Conservation (phyloP, 2,113 vertebrate species). For the Siniperca chuatsi region DNA sequence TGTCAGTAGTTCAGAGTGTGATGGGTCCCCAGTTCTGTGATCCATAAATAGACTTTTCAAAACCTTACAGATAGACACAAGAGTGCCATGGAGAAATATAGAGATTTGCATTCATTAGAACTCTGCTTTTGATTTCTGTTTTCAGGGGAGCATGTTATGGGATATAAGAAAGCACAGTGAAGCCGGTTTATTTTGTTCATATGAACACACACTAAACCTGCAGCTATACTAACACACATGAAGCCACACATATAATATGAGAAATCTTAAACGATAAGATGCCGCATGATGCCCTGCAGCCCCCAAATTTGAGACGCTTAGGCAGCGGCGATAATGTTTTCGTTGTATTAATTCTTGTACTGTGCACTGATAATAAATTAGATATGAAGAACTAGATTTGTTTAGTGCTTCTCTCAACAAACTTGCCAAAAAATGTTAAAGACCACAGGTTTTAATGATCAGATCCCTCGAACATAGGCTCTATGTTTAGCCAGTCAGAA, state of each 20-base stretch:
- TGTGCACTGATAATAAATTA: background rate
- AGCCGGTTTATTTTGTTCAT: background rate
- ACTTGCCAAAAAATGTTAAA: background rate
- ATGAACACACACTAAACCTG: background rate
- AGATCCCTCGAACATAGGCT: background rate
- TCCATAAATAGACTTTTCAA: slow-evolving; percentile 69
- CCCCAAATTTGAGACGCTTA: background rate
- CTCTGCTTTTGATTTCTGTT: slow-evolving; percentile 29
- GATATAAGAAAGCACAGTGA: background rate
- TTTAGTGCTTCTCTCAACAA: background rate
- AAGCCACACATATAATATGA: background rate
- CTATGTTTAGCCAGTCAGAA: background rate
- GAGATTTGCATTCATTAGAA: slow-evolving; percentile 54
- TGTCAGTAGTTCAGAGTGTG: slow-evolving; percentile 51
- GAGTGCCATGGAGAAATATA: slow-evolving; percentile 24
- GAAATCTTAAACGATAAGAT: background rate
- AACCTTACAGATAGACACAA: slow-evolving; percentile 29
- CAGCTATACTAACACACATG: background rate
- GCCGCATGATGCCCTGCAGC: slow-evolving; percentile 12
- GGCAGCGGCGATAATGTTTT: background rate
- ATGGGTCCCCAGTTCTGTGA: slow-evolving; percentile 41
- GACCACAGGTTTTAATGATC: background rate
- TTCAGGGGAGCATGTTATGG: slow-evolving; percentile 2
- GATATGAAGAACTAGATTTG: background rate
- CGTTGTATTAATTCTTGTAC: background rate